These are phyloP conservation scores for Microtus richardsoni DNA, from an alignment of 2,113 vertebrate genomes.

Conservation along the genomic window DNA sequence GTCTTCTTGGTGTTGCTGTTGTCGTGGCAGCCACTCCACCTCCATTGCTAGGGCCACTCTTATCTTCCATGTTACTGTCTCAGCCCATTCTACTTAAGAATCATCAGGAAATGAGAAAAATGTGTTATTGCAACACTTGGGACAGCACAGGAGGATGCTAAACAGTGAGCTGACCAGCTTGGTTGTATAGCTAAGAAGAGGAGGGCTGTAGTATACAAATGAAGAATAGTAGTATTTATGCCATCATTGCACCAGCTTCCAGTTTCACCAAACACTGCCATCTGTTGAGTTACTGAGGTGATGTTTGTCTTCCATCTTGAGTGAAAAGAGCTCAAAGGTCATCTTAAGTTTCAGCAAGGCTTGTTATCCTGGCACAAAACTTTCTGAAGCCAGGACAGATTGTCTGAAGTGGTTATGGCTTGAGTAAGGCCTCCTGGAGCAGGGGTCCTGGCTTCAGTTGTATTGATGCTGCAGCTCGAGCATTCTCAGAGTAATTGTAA, in stretches of 20 bases:
- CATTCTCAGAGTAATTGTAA: not conserved
- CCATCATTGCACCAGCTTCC: not conserved
- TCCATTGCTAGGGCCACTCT: not conserved
- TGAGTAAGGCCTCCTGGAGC: not conserved
- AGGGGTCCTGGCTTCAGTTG: not conserved
- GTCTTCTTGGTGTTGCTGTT: not conserved
- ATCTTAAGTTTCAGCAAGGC: not conserved
- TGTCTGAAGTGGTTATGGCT: not conserved
- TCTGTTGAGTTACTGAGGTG: not conserved
- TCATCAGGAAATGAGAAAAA: not conserved
- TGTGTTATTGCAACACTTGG: not conserved
- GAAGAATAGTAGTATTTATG: not conserved
- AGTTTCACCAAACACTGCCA: not conserved
- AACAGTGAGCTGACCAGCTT: not conserved
- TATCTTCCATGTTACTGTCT: too few species aligned
- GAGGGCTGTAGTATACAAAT: not conserved
- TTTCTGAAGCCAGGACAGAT: not conserved
- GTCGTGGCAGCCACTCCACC: not conserved
- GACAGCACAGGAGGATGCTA: not conserved
- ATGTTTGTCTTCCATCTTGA: not conserved
- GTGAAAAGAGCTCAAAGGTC: not conserved
- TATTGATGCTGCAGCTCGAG: not conserved
- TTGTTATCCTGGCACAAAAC: not conserved
- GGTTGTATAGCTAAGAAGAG: not conserved
- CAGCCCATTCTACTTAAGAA: not conserved